These are phyloP conservation scores for Nomada ferruginata DNA, from an alignment of 2,888 invertebrate species.

Conservation along the genomic window DNA sequence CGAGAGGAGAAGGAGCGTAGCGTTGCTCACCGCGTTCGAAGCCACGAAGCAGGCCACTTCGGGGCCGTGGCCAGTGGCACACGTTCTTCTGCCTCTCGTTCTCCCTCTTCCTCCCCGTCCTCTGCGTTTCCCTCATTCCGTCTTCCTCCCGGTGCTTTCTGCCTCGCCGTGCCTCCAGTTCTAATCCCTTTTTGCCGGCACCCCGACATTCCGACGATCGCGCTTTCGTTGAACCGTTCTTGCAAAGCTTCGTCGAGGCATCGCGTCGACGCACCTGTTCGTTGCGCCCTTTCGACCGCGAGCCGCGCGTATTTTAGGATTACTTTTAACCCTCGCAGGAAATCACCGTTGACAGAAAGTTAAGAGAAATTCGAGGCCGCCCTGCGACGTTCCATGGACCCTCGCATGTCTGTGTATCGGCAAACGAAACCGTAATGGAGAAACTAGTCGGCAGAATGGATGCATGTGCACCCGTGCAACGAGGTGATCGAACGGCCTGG, in stretches of 20 bases:
- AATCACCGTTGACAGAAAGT: neutral
- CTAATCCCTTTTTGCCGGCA: slow-evolving; percentile 48
- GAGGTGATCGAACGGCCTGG: slow-evolving; percentile 72
- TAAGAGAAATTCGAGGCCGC: neutral
- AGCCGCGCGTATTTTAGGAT: too few relatives aligned
- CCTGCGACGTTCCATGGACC: slow-evolving; percentile 32
- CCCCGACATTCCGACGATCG: slow-evolving; percentile 16
- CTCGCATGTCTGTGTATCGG: slow-evolving; percentile 15
- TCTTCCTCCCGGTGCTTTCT: slow-evolving; percentile 28
- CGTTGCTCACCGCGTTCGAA: slow-evolving; percentile 67
- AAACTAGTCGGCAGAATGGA: slow-evolving; percentile 46
- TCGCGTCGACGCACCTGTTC: too few relatives aligned
- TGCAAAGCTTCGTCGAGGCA: neutral
- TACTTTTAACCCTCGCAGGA: neutral
- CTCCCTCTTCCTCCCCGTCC: slow-evolving; percentile 6
- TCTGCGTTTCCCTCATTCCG: slow-evolving; percentile 4
- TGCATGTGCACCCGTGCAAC: slow-evolving; percentile 50
- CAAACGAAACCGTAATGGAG: slow-evolving; percentile 51
- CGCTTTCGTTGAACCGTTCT: slow-evolving; percentile 43
- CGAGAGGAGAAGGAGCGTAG: slow-evolving; percentile 39
- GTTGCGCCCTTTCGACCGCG: too few relatives aligned
- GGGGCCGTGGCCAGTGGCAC: slow-evolving; percentile 79
- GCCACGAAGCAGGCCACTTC: slow-evolving; percentile 79
- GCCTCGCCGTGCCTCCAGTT: slow-evolving; percentile 17
- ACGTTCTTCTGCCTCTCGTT: slow-evolving; percentile 66